A percentile compares a stretch with the other conserved stretches of the same genome.
Conservation (phyloP, 2,888 invertebrate species). For the Perdita meconis region DNA sequence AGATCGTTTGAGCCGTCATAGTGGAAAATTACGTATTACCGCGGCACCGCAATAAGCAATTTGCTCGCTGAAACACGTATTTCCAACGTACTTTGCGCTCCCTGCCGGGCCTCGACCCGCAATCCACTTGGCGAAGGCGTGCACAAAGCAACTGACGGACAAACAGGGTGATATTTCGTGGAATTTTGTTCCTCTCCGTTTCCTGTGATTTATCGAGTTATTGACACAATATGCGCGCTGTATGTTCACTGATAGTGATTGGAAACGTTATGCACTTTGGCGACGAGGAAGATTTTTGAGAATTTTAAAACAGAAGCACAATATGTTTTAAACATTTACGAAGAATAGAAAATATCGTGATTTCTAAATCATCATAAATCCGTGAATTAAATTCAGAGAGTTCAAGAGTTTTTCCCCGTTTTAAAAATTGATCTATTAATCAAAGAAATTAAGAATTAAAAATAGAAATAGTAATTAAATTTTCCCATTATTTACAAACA, state of each 20-base stretch:
- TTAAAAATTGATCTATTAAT: too few species aligned
- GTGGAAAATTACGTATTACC: slow-evolving; percentile 60
- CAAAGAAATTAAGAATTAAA: too few species aligned
- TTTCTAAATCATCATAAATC: too few species aligned
- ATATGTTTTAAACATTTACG: too few species aligned
- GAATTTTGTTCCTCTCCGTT: neutral
- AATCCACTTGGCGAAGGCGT: slow-evolving; percentile 56
- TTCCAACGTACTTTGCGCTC: slow-evolving; percentile 51
- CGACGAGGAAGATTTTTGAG: too few species aligned
- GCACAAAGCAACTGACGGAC: slow-evolving; percentile 44
- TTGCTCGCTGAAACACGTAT: slow-evolving; percentile 49
- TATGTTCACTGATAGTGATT: neutral
- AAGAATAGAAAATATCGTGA: too few species aligned
- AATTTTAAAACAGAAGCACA: too few species aligned
- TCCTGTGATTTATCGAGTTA: neutral
- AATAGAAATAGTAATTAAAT: too few species aligned
- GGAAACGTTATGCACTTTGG: neutral
- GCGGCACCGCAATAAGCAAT: slow-evolving; percentile 59
- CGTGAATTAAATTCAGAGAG: too few species aligned
- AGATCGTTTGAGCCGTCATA: slow-evolving; percentile 50
- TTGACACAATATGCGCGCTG: neutral
- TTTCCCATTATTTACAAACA: too few species aligned
- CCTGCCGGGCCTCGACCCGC: slow-evolving; percentile 22
- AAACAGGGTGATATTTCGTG: slow-evolving; percentile 12
- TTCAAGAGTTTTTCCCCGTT: too few species aligned